A percentile compares a stretch with the other conserved stretches of the same genome.
phyloP scores from a whole-genome alignment of 2,797 vertebrate species.

The Vireo griseus region DNA sequence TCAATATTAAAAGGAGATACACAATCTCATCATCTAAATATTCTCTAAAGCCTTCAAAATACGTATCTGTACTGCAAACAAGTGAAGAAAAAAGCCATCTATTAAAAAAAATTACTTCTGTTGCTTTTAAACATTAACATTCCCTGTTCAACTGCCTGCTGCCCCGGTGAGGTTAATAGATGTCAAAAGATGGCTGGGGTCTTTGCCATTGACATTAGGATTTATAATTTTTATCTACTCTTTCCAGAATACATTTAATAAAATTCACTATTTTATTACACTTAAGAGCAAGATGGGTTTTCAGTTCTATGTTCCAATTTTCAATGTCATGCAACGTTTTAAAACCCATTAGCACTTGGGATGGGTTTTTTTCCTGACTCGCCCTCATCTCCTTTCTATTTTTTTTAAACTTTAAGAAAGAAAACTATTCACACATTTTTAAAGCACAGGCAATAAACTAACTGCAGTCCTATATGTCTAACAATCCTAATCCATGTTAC shows the following conservation, averaged over 20 bases:
- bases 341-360: background rate
- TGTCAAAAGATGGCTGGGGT: background rate
- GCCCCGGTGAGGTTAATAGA: background rate
- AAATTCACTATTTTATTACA: background rate
- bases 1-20: background rate
- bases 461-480: background rate
- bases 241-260: constrained; percentile 6
- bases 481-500: background rate
- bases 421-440: background rate
- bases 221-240: background rate
- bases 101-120: background rate
- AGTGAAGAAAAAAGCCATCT: background rate
- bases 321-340: background rate
- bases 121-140: background rate
- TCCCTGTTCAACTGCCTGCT: background rate
- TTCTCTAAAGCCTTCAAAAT: background rate
- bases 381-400: background rate
- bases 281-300: background rate
- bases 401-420: background rate
- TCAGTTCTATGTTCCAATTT: background rate
- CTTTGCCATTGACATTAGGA: background rate
- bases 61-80: background rate
- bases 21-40: background rate
- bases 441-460: background rate
- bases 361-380: background rate